phyloP scores from a whole-genome alignment of 2,113 vertebrate genomes.

The Mugil cephalus region DNA sequence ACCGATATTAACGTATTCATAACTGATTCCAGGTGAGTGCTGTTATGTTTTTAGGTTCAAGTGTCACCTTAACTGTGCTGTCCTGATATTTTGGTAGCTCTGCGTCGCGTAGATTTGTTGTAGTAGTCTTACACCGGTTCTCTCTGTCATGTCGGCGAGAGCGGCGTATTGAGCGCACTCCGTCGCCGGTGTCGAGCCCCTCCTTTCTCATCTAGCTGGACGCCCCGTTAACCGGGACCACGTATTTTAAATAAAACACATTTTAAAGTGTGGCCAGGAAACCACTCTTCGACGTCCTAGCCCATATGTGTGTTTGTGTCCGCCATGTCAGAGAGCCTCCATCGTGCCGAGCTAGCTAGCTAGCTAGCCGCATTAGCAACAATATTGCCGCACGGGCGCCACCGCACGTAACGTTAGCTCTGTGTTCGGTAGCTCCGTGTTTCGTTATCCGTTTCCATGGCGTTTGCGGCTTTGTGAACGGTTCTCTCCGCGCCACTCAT shows the following conservation, averaged over 20 bases:
- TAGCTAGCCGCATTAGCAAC: slow-evolving; percentile 64
- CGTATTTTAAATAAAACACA: background rate
- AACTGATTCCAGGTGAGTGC: slow-evolving; percentile 80
- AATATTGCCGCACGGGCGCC: slow-evolving; percentile 17
- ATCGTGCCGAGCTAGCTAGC: slow-evolving; percentile 39
- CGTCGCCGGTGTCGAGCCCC: slow-evolving; percentile 77
- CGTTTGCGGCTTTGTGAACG: slow-evolving; percentile 13
- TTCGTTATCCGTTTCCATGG: slow-evolving; percentile 75
- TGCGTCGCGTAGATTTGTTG: slow-evolving; percentile 4
- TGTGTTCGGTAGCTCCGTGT: slow-evolving; percentile 22
- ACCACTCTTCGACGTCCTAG: accelerated
- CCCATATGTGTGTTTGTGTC: background rate
- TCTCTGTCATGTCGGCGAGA: slow-evolving; percentile 79
- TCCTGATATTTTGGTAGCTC: background rate
- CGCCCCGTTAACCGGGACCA: background rate
- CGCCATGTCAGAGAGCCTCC: slow-evolving; percentile 31
- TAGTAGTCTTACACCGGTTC: slow-evolving; percentile 76
- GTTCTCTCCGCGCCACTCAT: background rate
- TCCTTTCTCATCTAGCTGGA: slow-evolving; percentile 71
- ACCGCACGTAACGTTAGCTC: slow-evolving; percentile 28
- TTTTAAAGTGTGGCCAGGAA: background rate
- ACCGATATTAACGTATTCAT: slow-evolving; percentile 76
- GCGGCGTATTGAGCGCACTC: slow-evolving; percentile 61
- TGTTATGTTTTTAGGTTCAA: slow-evolving; percentile 1
- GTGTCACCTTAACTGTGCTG: background rate